These are phyloP conservation scores for Hydrolagus colliei DNA, from an alignment of 2,797 vertebrate species.

Conservation along the genomic window DNA sequence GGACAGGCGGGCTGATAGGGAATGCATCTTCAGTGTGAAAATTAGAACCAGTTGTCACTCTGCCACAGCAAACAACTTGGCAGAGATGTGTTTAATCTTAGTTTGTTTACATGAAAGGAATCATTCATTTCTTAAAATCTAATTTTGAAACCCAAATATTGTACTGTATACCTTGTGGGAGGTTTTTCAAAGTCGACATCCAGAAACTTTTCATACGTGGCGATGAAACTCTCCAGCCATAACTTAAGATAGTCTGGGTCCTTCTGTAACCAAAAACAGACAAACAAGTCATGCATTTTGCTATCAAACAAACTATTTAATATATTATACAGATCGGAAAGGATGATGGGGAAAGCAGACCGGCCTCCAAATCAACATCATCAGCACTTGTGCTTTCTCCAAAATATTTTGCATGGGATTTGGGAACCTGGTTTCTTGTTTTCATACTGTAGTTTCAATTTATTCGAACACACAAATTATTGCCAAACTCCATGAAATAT, in stretches of 20 bases:
- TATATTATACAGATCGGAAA: background rate
- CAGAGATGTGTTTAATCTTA: too few species aligned
- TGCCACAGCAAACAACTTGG: too few species aligned
- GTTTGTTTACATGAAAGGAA: background rate
- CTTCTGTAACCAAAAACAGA: constrained; percentile 64
- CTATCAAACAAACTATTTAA: background rate
- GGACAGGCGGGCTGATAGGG: too few species aligned
- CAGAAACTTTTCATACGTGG: constrained; percentile 85
- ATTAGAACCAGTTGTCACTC: too few species aligned
- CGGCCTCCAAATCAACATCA: background rate
- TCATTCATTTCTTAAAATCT: background rate
- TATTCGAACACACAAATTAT: background rate
- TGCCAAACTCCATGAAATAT: background rate
- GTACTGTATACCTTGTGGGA: constrained; percentile 73
- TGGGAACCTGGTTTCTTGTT: too few species aligned
- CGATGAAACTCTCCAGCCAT: constrained; percentile 93
- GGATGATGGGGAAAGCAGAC: background rate
- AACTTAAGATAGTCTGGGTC: constrained; percentile 92
- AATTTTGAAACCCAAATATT: background rate
- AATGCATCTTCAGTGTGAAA: too few species aligned
- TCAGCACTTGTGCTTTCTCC: background rate
- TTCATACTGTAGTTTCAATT: background rate
- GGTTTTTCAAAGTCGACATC: constrained; percentile 94
- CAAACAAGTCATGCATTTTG: background rate
- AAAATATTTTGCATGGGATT: background rate